phyloP scores from a whole-genome alignment of 2,113 vertebrate genomes.

The Saguinus imperator region DNA sequence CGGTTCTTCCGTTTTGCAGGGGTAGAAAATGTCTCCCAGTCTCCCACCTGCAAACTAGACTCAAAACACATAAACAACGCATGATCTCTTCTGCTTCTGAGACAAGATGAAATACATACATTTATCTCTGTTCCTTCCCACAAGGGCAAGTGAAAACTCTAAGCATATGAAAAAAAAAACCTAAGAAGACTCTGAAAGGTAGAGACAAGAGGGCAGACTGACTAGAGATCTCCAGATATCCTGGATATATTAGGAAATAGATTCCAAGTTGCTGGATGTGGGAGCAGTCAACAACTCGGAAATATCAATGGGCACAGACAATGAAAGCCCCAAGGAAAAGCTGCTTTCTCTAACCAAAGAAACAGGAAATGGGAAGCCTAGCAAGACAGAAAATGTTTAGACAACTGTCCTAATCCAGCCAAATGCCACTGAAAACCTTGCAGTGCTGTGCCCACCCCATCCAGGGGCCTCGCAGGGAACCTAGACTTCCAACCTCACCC shows the following conservation, averaged over 20 bases:
- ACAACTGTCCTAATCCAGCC: neutral
- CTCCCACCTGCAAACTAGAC: neutral
- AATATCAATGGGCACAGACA: neutral
- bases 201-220: neutral
- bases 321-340: neutral
- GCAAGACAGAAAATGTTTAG: neutral
- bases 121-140: neutral
- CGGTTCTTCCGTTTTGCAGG: neutral
- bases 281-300: neutral
- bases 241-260: too few species aligned
- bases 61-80: neutral
- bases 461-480: neutral
- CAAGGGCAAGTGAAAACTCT: neutral
- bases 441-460: fast-evolving
- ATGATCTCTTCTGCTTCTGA: neutral
- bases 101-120: neutral
- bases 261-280: neutral
- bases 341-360: neutral
- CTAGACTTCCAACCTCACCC: neutral
- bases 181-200: neutral
- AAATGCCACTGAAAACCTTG: neutral
- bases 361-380: neutral
- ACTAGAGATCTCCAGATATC: neutral
- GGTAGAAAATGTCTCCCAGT: neutral
- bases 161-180: too few species aligned